A percentile compares a stretch with the other conserved stretches of the same genome.
These are phyloP conservation scores for Nebria salina DNA, from an alignment of 2,888 invertebrate genomes.

Conservation along the genomic window DNA sequence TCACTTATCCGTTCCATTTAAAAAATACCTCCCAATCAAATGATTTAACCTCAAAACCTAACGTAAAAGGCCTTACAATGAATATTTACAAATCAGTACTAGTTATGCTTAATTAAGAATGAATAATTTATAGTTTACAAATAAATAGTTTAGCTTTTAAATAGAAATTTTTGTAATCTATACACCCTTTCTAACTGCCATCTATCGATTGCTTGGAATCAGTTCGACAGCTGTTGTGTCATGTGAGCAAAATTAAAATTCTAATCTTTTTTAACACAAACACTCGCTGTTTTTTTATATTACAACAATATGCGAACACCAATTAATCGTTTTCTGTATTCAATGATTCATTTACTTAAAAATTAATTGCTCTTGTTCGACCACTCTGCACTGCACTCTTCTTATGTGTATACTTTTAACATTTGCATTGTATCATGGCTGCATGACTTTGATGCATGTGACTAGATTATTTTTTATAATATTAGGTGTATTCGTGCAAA, in stretches of 20 bases:
- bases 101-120: background rate
- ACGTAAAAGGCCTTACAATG: background rate
- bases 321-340: background rate
- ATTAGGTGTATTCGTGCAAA: background rate
- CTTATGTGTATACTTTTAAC: no score
- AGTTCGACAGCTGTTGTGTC: background rate
- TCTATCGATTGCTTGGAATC: background rate
- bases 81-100: background rate
- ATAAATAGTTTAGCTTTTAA: background rate
- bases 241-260: background rate
- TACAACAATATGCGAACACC: background rate
- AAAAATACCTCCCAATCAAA: background rate
- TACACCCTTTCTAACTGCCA: background rate
- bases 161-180: background rate
- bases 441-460: background rate
- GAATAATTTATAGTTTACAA: background rate
- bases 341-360: background rate
- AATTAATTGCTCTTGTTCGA: background rate
- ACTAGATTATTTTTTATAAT: background rate
- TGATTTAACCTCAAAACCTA: background rate
- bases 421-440: background rate
- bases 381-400: background rate
- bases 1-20: slow-evolving; percentile 58
- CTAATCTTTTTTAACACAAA: background rate
- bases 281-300: background rate